phyloP scores from a whole-genome alignment of 2,888 invertebrate genomes.

The Agonum fuliginosum region DNA sequence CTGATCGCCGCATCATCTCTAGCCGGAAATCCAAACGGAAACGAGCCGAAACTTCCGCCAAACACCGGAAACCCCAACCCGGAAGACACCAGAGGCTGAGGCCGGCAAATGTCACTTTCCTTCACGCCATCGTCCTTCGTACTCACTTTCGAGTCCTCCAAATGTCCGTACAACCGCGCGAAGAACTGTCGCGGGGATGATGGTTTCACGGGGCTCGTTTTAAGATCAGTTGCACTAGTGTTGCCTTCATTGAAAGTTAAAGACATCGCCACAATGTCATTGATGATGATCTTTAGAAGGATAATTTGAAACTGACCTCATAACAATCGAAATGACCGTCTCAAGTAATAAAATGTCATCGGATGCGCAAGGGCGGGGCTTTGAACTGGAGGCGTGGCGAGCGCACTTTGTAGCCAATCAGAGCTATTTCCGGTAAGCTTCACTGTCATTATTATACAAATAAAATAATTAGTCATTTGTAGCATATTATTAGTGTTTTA shows the following conservation, averaged over 20 bases:
- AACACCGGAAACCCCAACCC: conserved; percentile 51
- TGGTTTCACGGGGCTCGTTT: conserved; percentile 70
- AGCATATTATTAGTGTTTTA: too few relatives aligned
- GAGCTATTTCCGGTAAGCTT: conserved; percentile 31
- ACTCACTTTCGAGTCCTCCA: conserved; percentile 73
- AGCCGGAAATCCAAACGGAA: conserved; percentile 70
- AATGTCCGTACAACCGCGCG: conserved; percentile 85
- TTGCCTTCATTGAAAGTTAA: conserved; percentile 20
- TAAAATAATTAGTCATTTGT: conserved; percentile 20
- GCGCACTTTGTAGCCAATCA: conserved; percentile 39
- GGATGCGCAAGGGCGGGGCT: conserved; percentile 43
- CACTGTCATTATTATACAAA: conserved; percentile 20
- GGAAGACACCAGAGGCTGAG: conserved; percentile 50
- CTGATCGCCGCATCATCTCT: conserved; percentile 64
- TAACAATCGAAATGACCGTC: conserved; percentile 31
- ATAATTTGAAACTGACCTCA: conserved; percentile 49
- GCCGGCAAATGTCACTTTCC: conserved; percentile 49
- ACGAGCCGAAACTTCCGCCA: conserved; percentile 65
- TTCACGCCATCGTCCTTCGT: conserved; percentile 3
- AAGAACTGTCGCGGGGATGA: conserved; percentile 89
- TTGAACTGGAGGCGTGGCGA: conserved; percentile 38
- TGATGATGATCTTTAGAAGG: conserved; percentile 13
- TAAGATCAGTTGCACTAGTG: conserved; percentile 25
- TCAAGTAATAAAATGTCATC: conserved; percentile 1
- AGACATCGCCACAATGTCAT: conserved; percentile 27